Evolutionary conservation across 2,113 vertebrate genomes (phyloP).

Genomic region (Chaenogobius annularis): DNA sequence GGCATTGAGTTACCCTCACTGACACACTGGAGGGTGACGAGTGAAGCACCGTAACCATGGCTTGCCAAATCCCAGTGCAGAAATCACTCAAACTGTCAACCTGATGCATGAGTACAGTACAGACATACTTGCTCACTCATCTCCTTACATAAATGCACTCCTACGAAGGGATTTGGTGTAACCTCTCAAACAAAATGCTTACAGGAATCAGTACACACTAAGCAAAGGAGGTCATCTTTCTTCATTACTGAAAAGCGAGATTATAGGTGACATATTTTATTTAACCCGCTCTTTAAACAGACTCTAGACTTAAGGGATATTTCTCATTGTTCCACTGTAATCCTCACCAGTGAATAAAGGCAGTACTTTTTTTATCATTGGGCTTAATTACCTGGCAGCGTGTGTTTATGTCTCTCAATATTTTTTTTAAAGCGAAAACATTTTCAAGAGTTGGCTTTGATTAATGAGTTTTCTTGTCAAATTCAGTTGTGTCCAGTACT

Average conservation of each 20-base stretch:
- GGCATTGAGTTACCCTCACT: constrained; percentile 77
- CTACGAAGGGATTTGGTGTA: constrained; percentile 70
- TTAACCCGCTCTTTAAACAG: constrained; percentile 63
- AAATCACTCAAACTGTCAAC: constrained; percentile 70
- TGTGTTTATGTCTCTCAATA: constrained; percentile 16
- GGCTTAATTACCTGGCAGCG: constrained; percentile 51
- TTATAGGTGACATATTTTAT: constrained; percentile 69
- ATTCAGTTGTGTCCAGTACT: not conserved
- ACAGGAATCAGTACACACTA: constrained; percentile 49
- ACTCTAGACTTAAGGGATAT: constrained; percentile 59
- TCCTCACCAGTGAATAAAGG: constrained; percentile 62
- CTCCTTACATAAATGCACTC: constrained; percentile 62
- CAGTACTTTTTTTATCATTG: constrained; percentile 44
- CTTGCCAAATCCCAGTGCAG: constrained; percentile 70
- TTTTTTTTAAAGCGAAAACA: constrained; percentile 10
- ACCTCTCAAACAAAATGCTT: constrained; percentile 70
- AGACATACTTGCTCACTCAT: constrained; percentile 57
- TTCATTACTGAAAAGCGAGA: constrained; percentile 59
- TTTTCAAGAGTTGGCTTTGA: constrained; percentile 29
- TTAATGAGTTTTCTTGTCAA: constrained; percentile 33
- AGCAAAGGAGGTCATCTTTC: constrained; percentile 40
- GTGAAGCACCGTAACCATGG: constrained; percentile 69
- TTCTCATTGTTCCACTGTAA: constrained; percentile 50
- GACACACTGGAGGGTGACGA: constrained; percentile 73
- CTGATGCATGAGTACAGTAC: constrained; percentile 56